Evolutionary conservation across 2,113 vertebrate species (phyloP), one percentile per base, ranked within the genome.

Genomic region (Xyrauchen texanus): DNA sequence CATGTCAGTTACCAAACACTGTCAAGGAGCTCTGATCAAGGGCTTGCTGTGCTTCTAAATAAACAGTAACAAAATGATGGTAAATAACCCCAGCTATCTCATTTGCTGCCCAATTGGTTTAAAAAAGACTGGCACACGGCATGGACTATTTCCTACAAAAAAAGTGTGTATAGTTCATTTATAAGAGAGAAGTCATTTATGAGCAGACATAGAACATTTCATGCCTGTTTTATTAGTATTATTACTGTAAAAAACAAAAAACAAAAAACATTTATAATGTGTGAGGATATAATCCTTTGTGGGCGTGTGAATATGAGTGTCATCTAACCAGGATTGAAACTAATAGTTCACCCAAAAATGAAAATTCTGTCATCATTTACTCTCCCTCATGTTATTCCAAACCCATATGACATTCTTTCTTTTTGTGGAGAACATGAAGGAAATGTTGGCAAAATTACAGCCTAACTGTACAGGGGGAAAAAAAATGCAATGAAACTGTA

Each of bases 41-140:
- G 79, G 49, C 79, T 73, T 64, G 82, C 68, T 77, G 79, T 63
- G 79, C 69, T 79, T 76, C 74, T 82, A 85, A 87, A 82, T 84
- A 84, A 82, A 81, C 70, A 72, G 64, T 82, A 74, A 85, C 84
- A 82, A 79, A 83, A 82, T 76, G 73, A 77, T 73, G 76, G 65
- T 74, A 60, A 81, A 82, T 83, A 85, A 85, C 86, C 82, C 82
- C 68, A 77, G 85, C 75, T 51, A 78, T 85, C 82, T 82, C 80
- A 83, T 85, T 85, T 81, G 69, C 80, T 85, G 81, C 85, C 82
- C 81, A 86, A 75, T 84, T 88, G 82, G 85, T 86, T 84, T 84
- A 81, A 81, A 82, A 70, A 82, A n/a, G 82, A 76, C 69, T 51
- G 51, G 73, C 4, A 44, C 62, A 15, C 21, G 10, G 47, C 60